These are phyloP conservation scores for Streptopelia turtur DNA, from an alignment of 2,797 vertebrate genomes.

Conservation along the genomic window DNA sequence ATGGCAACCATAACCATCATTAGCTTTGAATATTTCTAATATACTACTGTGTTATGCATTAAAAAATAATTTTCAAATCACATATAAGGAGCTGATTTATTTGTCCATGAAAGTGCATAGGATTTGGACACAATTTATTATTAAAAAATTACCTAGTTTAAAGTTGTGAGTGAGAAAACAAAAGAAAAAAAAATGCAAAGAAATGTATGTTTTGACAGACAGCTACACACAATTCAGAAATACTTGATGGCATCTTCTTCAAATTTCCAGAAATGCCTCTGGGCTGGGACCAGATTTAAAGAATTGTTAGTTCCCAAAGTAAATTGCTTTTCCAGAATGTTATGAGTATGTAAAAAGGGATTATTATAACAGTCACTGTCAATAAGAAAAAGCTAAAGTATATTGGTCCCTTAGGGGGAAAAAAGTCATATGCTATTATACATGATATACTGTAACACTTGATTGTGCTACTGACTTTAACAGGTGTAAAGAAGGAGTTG, in stretches of 20 bases:
- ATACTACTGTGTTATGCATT: background rate
- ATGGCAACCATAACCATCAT: background rate
- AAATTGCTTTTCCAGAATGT: background rate
- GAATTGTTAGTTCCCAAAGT: background rate
- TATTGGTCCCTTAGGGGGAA: background rate
- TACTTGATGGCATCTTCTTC: background rate
- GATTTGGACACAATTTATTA: background rate
- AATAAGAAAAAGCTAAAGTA: background rate
- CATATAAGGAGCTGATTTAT: background rate
- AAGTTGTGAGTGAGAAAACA: background rate
- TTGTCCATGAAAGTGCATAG: background rate
- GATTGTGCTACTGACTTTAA: background rate
- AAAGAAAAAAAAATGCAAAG: background rate
- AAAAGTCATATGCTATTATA: background rate
- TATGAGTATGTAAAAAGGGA: background rate
- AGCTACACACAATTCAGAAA: background rate
- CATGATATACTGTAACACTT: background rate
- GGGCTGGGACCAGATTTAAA: background rate
- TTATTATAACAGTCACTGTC: background rate
- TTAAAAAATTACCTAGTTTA: background rate
- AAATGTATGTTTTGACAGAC: background rate
- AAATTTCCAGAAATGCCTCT: background rate
- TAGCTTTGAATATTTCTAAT: background rate
- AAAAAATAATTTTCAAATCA: background rate
- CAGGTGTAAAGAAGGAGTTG: background rate